Evolutionary conservation across 2,888 invertebrate genomes (phyloP), one percentile per base, ranked within the genome.

Genomic region (Rambutsinella grinnellia): DNA sequence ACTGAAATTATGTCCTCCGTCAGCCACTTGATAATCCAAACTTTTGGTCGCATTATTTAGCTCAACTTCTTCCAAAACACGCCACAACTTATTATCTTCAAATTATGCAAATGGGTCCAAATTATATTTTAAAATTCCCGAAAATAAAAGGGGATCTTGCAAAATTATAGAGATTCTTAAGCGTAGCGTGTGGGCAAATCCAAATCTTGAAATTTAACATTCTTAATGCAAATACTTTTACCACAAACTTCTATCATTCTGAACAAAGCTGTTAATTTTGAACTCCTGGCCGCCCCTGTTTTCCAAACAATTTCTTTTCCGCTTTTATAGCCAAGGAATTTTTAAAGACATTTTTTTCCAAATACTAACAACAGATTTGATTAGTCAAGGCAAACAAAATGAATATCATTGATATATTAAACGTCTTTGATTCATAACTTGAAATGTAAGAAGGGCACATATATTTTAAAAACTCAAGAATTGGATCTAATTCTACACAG

Each of bases 131-230:
- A 97, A 89, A 1, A 94, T 92, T 49, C 96, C 96, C 0, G 94
- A 93, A 87, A 97, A 96, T 24, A 96, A 86, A 26, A 95, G 92
- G 0, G 96, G 95, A 85, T 95, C 95, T 88, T 97, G 97, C 0
- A 97, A 97, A 85, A 97, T 97, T 77, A 97, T 96, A 0, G 96
- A 93, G 69, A 97, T 93, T 84, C 91, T 92, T 66, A 90, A 90
- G 56, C 97, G 89, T 27, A 97, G 87, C 84, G 93, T 92, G 86
- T 92, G 88, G n/a, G n/a, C 26, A 89, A 86, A 8, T 88, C 88
- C 19, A 89, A 21, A 10, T 26, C 13, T 24, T 46, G 2, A n/a
- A 56, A 19, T 10, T 24, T 6, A 3, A 69, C 21, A 10, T 17
- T 54, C 19, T 69, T 61, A 46, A 69, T 61, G 3, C n/a, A 61